These are phyloP conservation scores for Drosophila athabasca DNA, from an alignment of 1,140 invertebrate genomes.

Conservation along the genomic window DNA sequence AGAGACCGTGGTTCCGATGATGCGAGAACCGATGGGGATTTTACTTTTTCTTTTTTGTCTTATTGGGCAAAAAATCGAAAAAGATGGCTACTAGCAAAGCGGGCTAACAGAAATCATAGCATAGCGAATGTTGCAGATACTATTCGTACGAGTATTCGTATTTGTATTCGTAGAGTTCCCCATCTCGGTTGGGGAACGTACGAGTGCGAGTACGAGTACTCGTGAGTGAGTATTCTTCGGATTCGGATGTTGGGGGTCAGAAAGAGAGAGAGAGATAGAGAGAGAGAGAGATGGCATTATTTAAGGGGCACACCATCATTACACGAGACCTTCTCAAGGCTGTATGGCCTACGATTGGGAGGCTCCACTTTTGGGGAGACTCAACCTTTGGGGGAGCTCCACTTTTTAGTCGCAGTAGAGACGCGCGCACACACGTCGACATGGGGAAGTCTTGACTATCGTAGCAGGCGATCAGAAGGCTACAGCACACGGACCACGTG, in stretches of 20 bases:
- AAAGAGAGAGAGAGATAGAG: slow-evolving; percentile 3
- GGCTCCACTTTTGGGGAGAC: not conserved
- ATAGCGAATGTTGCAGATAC: slow-evolving; percentile 6
- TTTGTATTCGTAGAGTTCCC: too few species aligned
- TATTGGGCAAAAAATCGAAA: slow-evolving; percentile 76
- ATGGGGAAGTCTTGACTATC: slow-evolving; percentile 82
- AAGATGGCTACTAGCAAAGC: slow-evolving; percentile 82
- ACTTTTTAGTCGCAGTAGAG: slow-evolving; percentile 55
- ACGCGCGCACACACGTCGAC: slow-evolving; percentile 75
- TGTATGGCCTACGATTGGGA: slow-evolving; percentile 4
- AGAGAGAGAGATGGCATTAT: slow-evolving; percentile 33
- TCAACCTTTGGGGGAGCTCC: slow-evolving; percentile 42
- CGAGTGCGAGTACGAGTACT: not conserved
- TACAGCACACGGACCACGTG: slow-evolving; percentile 9
- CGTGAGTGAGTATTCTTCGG: too few species aligned
- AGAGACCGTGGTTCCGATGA: slow-evolving; percentile 26
- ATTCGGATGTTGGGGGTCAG: slow-evolving; percentile 14
- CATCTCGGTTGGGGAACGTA: slow-evolving; percentile 28
- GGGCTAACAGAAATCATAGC: slow-evolving; percentile 79
- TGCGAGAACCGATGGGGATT: too few species aligned
- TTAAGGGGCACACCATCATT: slow-evolving; percentile 41
- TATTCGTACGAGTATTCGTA: too few species aligned
- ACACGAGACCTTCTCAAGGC: slow-evolving; percentile 70
- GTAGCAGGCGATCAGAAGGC: slow-evolving; percentile 68
- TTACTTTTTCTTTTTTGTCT: slow-evolving; percentile 31